Evolutionary conservation across 1,140 invertebrate species (phyloP), one percentile per base, ranked within the genome.

Genomic region (Psilanteris sp.): DNA sequence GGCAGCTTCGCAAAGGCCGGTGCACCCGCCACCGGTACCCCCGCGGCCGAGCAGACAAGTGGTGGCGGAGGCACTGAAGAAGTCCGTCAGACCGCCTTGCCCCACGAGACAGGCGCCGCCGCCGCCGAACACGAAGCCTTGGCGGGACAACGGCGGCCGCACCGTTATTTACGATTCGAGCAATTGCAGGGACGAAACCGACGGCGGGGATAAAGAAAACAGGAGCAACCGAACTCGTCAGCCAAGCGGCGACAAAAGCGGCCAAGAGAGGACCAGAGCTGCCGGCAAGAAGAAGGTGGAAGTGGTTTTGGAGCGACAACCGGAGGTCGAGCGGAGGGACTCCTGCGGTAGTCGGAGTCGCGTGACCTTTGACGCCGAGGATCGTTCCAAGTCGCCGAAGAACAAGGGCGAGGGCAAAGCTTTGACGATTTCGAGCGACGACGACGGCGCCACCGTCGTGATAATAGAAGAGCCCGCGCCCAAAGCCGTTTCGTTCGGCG

Each of bases 1-100:
- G 48, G 86, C 86, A 52, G 79, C 85, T 39, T 83, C 81, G 36
- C 82, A 83, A 57, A 85, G 84, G 16, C 82, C 73, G 46, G 62
- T 83, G 54, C 91, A 92, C 55, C 92, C 92, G 27, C 92, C 93
- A 32, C 93, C 93, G 50, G 92, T 93, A 34, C 93, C 93, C n/a
- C 92, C 93, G 14, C 86, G 92, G 48, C 93, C 93, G 8, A 92
- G 91, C 79, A 90, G 92, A 79, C 91, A 90, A 79, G 87, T 93
- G 77, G 91, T 93, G 22, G 91, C 91, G 1, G 92, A 93, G 81
- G 92, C 92, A 4, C 86, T 93, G 32, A 92, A 92, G 24, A 92
- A 91, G 85, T 89, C 70, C 68, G 79, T 90, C 70, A 89, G 78
- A 85, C 90, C 80, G 81, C 91, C 77, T 81, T 91, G 83, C 84